These are phyloP conservation scores for Labrus mixtus DNA, from an alignment of 2,113 vertebrate genomes.

Conservation along the genomic window DNA sequence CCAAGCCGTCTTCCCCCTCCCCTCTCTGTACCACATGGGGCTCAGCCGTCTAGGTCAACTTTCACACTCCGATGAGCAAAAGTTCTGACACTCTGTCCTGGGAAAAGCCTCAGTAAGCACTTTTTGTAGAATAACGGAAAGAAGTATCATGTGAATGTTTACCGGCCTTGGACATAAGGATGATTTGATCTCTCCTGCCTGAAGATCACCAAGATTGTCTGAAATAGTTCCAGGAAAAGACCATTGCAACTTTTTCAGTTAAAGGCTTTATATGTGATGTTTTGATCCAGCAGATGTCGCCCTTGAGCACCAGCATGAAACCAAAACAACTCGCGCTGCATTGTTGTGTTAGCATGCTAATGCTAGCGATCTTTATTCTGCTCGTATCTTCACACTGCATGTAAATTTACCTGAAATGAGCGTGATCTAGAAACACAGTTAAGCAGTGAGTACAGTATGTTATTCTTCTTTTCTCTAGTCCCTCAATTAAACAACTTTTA, in stretches of 20 bases:
- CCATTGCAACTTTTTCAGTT: conserved; percentile 20
- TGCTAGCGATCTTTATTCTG: too few relatives aligned
- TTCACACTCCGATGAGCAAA: conserved; percentile 72
- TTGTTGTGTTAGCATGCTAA: too few relatives aligned
- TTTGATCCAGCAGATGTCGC: too few relatives aligned
- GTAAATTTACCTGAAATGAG: too few relatives aligned
- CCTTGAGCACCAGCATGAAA: too few relatives aligned
- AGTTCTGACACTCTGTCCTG: conserved; percentile 50
- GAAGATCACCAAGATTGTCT: neutral
- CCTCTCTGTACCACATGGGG: conserved; percentile 35
- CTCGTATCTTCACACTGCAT: too few relatives aligned
- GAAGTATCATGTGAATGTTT: conserved; percentile 48
- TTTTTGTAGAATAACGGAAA: conserved; percentile 45
- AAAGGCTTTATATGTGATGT: too few relatives aligned
- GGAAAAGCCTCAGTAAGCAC: conserved; percentile 54
- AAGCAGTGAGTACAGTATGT: too few relatives aligned
- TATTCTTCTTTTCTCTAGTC: too few relatives aligned
- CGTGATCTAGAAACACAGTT: too few relatives aligned
- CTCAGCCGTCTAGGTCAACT: conserved; percentile 70
- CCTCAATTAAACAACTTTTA: too few relatives aligned
- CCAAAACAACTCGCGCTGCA: too few relatives aligned
- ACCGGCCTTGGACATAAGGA: conserved; percentile 33
- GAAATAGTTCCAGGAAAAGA: conserved; percentile 1
- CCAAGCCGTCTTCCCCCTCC: conserved; percentile 30
- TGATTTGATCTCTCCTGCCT: conserved; percentile 50